Evolutionary conservation across 2,113 vertebrate genomes (phyloP).

Genomic region (Otocyon megalotis): DNA sequence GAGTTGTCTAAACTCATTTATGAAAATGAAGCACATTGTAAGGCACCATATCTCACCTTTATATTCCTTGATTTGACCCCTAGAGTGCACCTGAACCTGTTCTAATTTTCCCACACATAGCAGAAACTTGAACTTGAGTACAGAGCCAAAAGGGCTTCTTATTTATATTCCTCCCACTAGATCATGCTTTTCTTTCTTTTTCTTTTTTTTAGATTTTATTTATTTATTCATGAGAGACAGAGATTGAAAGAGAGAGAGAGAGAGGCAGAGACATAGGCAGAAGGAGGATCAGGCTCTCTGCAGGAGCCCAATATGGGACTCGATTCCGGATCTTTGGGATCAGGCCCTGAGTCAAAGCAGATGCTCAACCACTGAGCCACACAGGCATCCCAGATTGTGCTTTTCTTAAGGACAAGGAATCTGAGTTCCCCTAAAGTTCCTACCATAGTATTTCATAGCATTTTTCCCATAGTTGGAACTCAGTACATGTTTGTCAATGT

Average conservation of each 20-base stretch:
- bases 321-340: no score
- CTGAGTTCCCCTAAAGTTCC: background rate
- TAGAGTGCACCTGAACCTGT: background rate
- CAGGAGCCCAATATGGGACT: no score
- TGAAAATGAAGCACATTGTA: background rate
- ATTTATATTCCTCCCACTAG: background rate
- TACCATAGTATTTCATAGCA: background rate
- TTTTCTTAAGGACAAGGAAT: slow-evolving; percentile 19
- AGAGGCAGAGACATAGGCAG: no score
- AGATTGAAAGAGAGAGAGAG: no score
- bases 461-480: background rate
- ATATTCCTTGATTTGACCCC: slow-evolving; percentile 56
- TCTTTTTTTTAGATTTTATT: no score
- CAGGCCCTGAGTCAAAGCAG: no score
- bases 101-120: slow-evolving; percentile 18
- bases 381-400: background rate
- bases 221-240: no score
- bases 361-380: no score
- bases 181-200: background rate
- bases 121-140: slow-evolving; percentile 42
- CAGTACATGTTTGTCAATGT: background rate
- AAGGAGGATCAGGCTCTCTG: no score
- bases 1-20: slow-evolving; percentile 12
- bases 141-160: background rate
- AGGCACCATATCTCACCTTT: slow-evolving; percentile 15